Conservation (phyloP, 2,888 invertebrate genomes). For the Pristionchus exspectatus region DNA sequence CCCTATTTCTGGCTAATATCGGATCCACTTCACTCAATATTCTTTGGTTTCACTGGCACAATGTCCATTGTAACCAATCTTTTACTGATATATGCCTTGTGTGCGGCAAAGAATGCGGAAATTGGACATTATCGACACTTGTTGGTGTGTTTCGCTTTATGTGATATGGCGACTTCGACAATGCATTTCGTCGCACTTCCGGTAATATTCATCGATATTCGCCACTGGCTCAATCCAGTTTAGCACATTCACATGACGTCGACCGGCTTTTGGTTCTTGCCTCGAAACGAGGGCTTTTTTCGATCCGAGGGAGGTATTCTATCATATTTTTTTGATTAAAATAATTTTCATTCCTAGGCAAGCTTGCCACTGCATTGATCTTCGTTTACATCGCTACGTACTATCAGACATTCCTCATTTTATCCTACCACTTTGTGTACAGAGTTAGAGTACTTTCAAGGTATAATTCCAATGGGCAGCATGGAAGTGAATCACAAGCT, state of each 20-base stretch:
- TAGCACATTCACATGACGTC: neutral
- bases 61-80: neutral
- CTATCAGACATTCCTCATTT: neutral
- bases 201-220: neutral
- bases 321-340: neutral
- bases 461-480: neutral
- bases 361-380: neutral
- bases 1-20: neutral
- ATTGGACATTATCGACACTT: neutral
- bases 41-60: neutral
- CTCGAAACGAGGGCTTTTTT: neutral
- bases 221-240: neutral
- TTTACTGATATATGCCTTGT: neutral
- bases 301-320: neutral
- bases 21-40: neutral
- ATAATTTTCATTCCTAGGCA: neutral
- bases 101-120: neutral
- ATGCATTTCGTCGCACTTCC: conserved; percentile 13
- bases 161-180: neutral
- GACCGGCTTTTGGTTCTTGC: neutral
- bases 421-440: conserved; percentile 29
- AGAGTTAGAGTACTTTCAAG: neutral
- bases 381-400: neutral
- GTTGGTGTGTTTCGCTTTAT: neutral
- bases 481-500: neutral